Percentiles rank a stretch among this genome's conserved stretches.
Evolutionary conservation across 2,888 invertebrate genomes (phyloP).

Genomic region (Macropis europaea): DNA sequence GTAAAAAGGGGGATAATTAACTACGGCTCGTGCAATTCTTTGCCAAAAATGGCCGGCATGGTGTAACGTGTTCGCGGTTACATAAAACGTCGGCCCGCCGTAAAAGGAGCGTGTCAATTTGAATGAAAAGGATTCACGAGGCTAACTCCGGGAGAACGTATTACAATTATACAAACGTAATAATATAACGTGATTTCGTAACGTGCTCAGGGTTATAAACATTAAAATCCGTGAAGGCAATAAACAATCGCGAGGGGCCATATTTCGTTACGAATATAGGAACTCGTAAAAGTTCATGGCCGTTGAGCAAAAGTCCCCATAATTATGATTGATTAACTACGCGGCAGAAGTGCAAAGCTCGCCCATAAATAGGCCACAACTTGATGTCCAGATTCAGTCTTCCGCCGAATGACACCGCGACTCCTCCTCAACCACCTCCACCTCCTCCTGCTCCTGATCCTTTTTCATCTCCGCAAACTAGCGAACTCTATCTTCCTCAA

Average conservation of each 20-base stretch:
- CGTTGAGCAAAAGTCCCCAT: background rate
- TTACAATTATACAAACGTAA: constrained; percentile 19
- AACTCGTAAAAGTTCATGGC: constrained; percentile 12
- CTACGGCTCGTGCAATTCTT: constrained; percentile 41
- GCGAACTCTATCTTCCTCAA: no score
- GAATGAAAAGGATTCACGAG: constrained; percentile 49
- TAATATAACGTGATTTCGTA: constrained; percentile 27
- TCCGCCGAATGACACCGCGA: no score
- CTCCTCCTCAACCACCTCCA: no score
- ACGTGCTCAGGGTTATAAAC: background rate
- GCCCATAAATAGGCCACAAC: no score
- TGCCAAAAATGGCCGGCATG: constrained; percentile 57
- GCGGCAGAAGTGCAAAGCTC: no score
- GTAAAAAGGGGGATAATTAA: constrained; percentile 56
- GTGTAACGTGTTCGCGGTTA: constrained; percentile 51
- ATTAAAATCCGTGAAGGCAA: background rate
- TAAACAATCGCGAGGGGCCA: background rate
- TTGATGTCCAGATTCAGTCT: no score
- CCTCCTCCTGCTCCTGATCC: no score
- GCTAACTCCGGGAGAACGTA: background rate
- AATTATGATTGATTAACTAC: constrained; percentile 13
- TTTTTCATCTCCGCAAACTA: no score
- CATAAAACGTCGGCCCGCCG: constrained; percentile 54
- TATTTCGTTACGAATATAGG: constrained; percentile 6
- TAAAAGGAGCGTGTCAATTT: constrained; percentile 66